Evolutionary conservation across 2,113 vertebrate genomes (phyloP), one percentile per base, ranked within the genome.

Genomic region (Strigops habroptila): DNA sequence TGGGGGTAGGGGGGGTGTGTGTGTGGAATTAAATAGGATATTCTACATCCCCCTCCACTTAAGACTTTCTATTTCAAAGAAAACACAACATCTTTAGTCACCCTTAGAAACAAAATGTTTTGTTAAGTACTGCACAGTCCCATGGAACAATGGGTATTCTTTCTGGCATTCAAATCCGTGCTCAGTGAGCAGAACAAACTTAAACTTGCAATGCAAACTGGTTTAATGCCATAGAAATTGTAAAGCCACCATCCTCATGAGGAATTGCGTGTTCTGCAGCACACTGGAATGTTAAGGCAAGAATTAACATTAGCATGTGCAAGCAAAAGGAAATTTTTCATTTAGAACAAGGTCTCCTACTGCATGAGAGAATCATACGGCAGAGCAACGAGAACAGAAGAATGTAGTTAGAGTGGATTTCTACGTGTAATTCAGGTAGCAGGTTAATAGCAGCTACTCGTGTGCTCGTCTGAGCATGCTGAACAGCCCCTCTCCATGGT

Each of bases 201-300:
- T 94, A 62, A 62, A 88, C 82, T 93, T 86, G 85, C 95, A 92
- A 83, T 53, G 75, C 91, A 97, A 96, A 96, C 88, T 89, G 77
- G 90, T 97, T 95, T 95, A 95, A 96, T 95, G 95, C 95, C 89
- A 51, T 80, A 96, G 93, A 97, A 96, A 96, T 95, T 39, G 3
- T 73, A 96, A 96, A 98, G 97, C 93, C 93, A 77, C 95, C 35
- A 60, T 91, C 87, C 86, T 95, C 83, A 37, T 70, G 69, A 94
- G 95, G 95, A 97, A 95, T 35, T 53, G 71, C 12, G 82, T 91
- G 85, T 95, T 95, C 88, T 95, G 90, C 95, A 91, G 90, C 93
- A 93, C 51, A 67, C 86, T 70, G 68, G 10, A 39, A 79, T 14
- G 49, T 48, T 91, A 64, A 82, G 53, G 37, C 71, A 92, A 75